Conservation (phyloP, 2,888 invertebrate species). For the Coecobrya sp. region DNA sequence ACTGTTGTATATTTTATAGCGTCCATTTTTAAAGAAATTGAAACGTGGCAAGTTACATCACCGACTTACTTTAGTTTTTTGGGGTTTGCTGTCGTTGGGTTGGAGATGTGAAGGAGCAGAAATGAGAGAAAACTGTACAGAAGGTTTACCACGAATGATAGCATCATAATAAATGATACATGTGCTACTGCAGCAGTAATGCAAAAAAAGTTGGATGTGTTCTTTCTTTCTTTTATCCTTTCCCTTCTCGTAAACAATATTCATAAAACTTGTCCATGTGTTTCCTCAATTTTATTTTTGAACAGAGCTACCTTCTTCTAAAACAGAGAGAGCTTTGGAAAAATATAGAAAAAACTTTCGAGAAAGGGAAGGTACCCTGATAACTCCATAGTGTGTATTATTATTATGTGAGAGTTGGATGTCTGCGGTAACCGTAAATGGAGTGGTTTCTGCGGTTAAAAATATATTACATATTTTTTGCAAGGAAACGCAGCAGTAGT, state of each 20-base stretch:
- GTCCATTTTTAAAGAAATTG: not conserved
- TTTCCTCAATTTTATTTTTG: conserved; percentile 29
- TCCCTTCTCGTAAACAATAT: conserved; percentile 8
- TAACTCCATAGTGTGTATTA: not conserved
- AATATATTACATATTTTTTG: conserved; percentile 21
- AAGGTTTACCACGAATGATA: conserved; percentile 6
- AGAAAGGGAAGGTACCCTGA: not conserved
- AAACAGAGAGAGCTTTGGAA: not conserved
- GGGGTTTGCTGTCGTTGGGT: not conserved
- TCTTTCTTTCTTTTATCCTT: not conserved
- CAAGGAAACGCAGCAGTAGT: not conserved
- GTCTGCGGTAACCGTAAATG: conserved; percentile 7
- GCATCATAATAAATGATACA: conserved; percentile 46
- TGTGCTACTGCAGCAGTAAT: conserved; percentile 19
- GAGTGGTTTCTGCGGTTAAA: conserved; percentile 35
- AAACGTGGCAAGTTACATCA: not conserved
- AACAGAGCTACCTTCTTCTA: not conserved
- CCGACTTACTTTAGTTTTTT: not conserved
- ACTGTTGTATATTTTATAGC: not conserved
- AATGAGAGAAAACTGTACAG: not conserved
- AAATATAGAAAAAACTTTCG: not conserved
- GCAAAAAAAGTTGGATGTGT: conserved; percentile 2
- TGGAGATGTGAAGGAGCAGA: not conserved
- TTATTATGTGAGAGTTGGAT: not conserved
- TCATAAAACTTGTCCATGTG: conserved; percentile 41